Evolutionary conservation across 1,140 invertebrate genomes (phyloP).

Genomic region (Bombus picipes): DNA sequence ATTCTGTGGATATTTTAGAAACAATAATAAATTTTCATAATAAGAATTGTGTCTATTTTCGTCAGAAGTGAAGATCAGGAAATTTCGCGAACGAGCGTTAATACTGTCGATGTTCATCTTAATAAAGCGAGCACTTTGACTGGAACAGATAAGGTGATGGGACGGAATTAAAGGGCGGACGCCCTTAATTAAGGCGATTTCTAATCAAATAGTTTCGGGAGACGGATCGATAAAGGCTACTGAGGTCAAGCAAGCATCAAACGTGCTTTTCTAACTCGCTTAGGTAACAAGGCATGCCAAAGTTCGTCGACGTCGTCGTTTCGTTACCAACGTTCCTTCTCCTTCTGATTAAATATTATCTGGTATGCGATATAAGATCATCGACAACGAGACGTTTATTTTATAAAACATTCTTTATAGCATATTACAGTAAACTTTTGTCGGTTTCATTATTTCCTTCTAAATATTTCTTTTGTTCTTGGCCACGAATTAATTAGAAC

Average conservation of each 20-base stretch:
- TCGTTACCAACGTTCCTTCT: background rate
- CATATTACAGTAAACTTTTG: too few species aligned
- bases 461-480: too few species aligned
- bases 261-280: background rate
- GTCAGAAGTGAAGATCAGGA: background rate
- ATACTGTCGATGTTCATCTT: background rate
- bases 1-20: too few species aligned
- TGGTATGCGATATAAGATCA: too few species aligned
- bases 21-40: too few species aligned
- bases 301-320: background rate
- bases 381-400: too few species aligned
- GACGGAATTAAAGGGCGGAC: slow-evolving; percentile 29
- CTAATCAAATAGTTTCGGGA: slow-evolving; percentile 56
- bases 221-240: background rate
- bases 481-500: too few species aligned
- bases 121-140: slow-evolving; percentile 26
- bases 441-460: too few species aligned
- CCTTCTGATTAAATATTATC: background rate
- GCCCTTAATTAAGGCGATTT: slow-evolving; percentile 56
- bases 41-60: too few species aligned
- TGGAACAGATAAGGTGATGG: slow-evolving; percentile 34
- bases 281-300: background rate
- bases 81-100: background rate
- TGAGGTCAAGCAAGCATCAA: slow-evolving; percentile 35
- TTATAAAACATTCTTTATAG: too few species aligned